Percentiles rank a stretch among this genome's conserved stretches.
Evolutionary conservation across 2,888 invertebrate species (phyloP).

Genomic region (Nebria salina): DNA sequence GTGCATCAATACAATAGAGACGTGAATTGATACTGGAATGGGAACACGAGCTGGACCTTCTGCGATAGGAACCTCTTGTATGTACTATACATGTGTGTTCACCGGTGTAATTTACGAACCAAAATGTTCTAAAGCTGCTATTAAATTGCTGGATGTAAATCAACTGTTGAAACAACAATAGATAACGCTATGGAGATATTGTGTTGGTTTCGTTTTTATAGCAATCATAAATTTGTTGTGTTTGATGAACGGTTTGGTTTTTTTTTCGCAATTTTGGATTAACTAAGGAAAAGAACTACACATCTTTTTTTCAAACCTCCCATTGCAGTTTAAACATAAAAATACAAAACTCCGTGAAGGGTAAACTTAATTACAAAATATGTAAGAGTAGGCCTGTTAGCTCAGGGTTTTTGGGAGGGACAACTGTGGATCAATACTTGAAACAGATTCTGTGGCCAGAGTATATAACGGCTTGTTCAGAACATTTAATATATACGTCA

Average conservation of each 20-base stretch:
- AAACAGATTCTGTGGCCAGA: not conserved
- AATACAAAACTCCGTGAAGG: constrained; percentile 21
- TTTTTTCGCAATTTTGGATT: not conserved
- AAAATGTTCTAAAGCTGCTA: not conserved
- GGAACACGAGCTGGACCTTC: not conserved
- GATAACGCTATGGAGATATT: not conserved
- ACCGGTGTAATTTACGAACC: not conserved
- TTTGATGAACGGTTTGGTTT: not conserved
- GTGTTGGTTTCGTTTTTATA: too few relatives aligned
- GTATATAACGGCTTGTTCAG: not conserved
- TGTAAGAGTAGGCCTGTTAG: too few relatives aligned
- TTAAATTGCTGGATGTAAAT: not conserved
- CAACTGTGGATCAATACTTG: constrained; percentile 6
- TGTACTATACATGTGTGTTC: too few relatives aligned
- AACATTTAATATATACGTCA: not conserved
- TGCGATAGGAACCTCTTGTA: not conserved
- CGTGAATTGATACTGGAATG: too few relatives aligned
- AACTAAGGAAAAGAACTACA: too few relatives aligned
- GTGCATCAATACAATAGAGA: too few relatives aligned
- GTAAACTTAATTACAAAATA: constrained; percentile 30
- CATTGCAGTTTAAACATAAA: too few relatives aligned
- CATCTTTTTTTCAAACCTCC: too few relatives aligned
- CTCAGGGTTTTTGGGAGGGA: too few relatives aligned
- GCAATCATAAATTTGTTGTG: not conserved
- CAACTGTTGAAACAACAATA: not conserved